Conservation (phyloP, 2,797 vertebrate species). For the Poecilia wingei region DNA sequence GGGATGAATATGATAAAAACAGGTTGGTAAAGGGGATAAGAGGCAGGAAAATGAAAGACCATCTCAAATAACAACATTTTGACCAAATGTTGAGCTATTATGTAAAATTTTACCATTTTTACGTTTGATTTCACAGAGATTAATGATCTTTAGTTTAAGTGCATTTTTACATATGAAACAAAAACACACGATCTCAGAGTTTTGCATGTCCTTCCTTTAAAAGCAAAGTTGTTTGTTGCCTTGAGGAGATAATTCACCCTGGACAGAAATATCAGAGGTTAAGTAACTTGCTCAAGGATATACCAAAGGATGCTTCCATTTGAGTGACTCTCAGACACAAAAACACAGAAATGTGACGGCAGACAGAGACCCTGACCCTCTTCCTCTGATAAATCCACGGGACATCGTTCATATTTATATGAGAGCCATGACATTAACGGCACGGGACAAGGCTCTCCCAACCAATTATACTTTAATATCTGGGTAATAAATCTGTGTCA, state of each 20-base stretch:
- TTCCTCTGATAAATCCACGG: slow-evolving; percentile 46
- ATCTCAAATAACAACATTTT: neutral
- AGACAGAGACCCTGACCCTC: slow-evolving; percentile 47
- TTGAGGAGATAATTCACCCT: slow-evolving; percentile 16
- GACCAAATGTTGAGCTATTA: neutral
- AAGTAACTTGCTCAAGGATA: slow-evolving; percentile 38
- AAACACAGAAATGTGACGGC: slow-evolving; percentile 10
- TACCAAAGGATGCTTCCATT: slow-evolving; percentile 12
- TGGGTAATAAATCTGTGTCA: slow-evolving; percentile 46
- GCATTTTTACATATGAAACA: neutral
- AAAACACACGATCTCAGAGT: neutral
- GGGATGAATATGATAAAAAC: neutral
- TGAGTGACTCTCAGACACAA: slow-evolving; percentile 20
- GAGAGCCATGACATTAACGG: slow-evolving; percentile 19
- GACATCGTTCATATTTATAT: slow-evolving; percentile 55
- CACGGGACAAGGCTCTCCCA: slow-evolving; percentile 47
- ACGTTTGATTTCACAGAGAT: neutral
- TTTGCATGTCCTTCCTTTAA: neutral
- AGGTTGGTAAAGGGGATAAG: neutral
- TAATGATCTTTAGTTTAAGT: neutral
- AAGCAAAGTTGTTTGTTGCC: neutral
- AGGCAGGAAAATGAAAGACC: neutral
- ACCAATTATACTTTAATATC: slow-evolving; percentile 42
- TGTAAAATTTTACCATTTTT: neutral
- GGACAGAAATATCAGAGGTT: slow-evolving; percentile 21